A percentile compares a stretch with the other conserved stretches of the same genome.
Conservation (phyloP, 2,797 vertebrate species). For the Rhinophrynus dorsalis region DNA sequence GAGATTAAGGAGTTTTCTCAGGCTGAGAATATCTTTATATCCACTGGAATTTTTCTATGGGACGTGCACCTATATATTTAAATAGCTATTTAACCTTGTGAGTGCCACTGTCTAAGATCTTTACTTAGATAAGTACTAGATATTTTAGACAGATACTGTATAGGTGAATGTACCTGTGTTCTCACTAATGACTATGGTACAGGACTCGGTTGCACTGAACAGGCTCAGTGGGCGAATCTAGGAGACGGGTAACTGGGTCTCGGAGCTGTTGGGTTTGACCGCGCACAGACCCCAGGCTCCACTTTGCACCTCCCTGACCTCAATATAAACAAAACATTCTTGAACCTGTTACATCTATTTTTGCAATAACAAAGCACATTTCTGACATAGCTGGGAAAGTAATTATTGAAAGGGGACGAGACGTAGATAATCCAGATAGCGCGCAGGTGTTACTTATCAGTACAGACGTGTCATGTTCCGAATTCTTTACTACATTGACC, state of each 20-base stretch:
- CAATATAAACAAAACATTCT: slow-evolving; percentile 20
- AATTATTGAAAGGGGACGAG: background rate
- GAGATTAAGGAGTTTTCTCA: too few relatives aligned
- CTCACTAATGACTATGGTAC: too few relatives aligned
- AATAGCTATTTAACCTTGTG: too few relatives aligned
- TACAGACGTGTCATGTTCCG: slow-evolving; percentile 1
- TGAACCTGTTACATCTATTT: slow-evolving; percentile 1
- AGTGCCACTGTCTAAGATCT: too few relatives aligned
- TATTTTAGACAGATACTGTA: too few relatives aligned
- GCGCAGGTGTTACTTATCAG: slow-evolving; percentile 35
- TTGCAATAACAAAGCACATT: slow-evolving; percentile 42
- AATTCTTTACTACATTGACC: slow-evolving; percentile 3
- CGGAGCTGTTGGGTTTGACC: background rate
- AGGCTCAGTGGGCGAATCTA: background rate
- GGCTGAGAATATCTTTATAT: too few relatives aligned
- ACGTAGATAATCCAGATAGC: slow-evolving; percentile 25
- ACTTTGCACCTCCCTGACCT: slow-evolving; percentile 15
- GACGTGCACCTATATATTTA: too few relatives aligned
- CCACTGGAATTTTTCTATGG: too few relatives aligned
- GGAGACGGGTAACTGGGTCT: background rate
- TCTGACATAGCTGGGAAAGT: slow-evolving; percentile 36
- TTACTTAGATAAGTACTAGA: too few relatives aligned
- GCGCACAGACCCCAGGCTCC: background rate
- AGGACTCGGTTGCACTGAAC: too few relatives aligned
- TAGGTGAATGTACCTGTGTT: too few relatives aligned